A percentile compares a stretch with the other conserved stretches of the same genome.
Evolutionary conservation across 1,140 invertebrate species (phyloP).

Genomic region (Metaphire vulgaris): DNA sequence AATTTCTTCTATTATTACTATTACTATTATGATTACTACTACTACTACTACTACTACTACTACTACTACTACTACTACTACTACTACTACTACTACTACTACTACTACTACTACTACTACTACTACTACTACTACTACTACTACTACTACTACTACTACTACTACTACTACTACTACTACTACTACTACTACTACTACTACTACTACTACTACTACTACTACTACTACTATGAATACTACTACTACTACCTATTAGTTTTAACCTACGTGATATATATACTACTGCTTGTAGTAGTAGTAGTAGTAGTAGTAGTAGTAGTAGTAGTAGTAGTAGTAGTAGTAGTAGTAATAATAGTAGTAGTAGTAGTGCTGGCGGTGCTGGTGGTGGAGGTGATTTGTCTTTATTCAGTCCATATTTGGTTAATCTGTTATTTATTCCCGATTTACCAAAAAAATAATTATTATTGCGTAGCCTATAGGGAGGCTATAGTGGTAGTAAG

Average conservation of each 20-base stretch:
- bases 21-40: too few relatives aligned
- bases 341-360: neutral
- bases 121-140: slow-evolving; percentile 9
- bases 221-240: too few relatives aligned
- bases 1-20: too few relatives aligned
- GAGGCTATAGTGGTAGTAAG: too few relatives aligned
- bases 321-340: neutral
- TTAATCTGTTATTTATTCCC: too few relatives aligned
- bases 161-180: slow-evolving; percentile 8
- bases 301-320: neutral
- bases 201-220: slow-evolving; percentile 8
- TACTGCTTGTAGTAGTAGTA: neutral
- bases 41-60: slow-evolving; percentile 8
- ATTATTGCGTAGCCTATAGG: too few relatives aligned
- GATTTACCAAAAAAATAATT: too few relatives aligned
- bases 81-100: slow-evolving; percentile 8
- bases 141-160: slow-evolving; percentile 8
- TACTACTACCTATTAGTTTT: slow-evolving; percentile 3
- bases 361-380: too few relatives aligned
- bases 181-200: slow-evolving; percentile 9
- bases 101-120: slow-evolving; percentile 8
- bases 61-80: slow-evolving; percentile 7
- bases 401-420: too few relatives aligned
- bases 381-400: too few relatives aligned
- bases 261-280: neutral